phyloP scores from a whole-genome alignment of 1,140 invertebrate genomes.

The Octopus bimaculoides region DNA sequence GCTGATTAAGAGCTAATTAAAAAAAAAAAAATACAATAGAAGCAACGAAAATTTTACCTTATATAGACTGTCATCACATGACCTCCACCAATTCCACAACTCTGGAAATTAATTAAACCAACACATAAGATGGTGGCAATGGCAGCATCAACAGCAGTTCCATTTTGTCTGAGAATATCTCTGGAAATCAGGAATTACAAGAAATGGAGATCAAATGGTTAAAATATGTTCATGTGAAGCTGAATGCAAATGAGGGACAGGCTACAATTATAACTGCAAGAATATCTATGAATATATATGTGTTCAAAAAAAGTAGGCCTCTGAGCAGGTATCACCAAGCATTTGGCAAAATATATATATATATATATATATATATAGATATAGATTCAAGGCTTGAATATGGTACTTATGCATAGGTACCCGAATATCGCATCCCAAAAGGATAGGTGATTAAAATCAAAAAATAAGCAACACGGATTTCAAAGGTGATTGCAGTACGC shows the following conservation, averaged over 20 bases:
- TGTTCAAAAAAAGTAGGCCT: neutral
- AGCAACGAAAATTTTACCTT: constrained; percentile 37
- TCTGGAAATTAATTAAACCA: constrained; percentile 79
- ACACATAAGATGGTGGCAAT: constrained; percentile 81
- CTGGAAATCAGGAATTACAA: constrained; percentile 23
- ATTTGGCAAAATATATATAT: too few species aligned
- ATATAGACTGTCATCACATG: constrained; percentile 81
- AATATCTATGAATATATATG: neutral
- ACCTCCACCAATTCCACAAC: constrained; percentile 84
- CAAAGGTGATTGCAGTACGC: too few species aligned
- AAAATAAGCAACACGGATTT: too few species aligned
- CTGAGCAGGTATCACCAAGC: too few species aligned
- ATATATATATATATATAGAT: too few species aligned
- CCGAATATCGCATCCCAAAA: too few species aligned
- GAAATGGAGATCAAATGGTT: neutral
- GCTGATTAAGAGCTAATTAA: too few species aligned
- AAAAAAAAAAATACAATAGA: too few species aligned
- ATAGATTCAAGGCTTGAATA: too few species aligned
- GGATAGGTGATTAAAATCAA: too few species aligned
- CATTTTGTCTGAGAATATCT: constrained; percentile 55
- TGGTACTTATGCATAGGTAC: too few species aligned
- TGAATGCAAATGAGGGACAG: neutral
- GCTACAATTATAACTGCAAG: neutral
- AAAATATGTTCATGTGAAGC: neutral
- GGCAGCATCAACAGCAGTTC: constrained; percentile 81